Evolutionary conservation across 23 tunicate genomes (phyloP).

Genomic region (Styela clava): DNA sequence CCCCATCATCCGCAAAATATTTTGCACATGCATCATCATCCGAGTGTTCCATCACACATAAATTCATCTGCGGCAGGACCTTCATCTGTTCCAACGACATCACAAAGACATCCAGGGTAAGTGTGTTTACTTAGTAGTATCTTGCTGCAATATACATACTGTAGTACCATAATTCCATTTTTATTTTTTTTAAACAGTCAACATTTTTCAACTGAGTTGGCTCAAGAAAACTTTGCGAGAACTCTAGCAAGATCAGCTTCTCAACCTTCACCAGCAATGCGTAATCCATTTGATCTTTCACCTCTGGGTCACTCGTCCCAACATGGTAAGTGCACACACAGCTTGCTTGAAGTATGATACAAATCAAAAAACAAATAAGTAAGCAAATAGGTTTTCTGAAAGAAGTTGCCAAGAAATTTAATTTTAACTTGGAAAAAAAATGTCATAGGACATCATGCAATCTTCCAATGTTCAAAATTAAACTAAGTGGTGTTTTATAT

Average conservation of each 20-base stretch:
- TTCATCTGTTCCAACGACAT: constrained; percentile 67
- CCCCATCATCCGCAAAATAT: constrained; percentile 19
- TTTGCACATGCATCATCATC: not conserved
- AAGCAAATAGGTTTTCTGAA: too few relatives aligned
- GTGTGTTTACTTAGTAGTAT: too few relatives aligned
- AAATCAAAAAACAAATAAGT: too few relatives aligned
- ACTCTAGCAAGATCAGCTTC: constrained; percentile 28
- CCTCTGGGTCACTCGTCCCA: not conserved
- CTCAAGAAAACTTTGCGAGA: constrained; percentile 22
- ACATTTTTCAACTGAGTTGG: constrained; percentile 28
- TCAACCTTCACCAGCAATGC: not conserved
- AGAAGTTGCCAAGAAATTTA: too few relatives aligned
- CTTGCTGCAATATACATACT: too few relatives aligned
- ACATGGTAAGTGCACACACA: constrained; percentile 13
- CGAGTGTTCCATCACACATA: not conserved
- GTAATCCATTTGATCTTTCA: constrained; percentile 12
- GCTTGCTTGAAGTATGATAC: too few relatives aligned
- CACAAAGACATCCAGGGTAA: constrained; percentile 44
- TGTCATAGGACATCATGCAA: too few relatives aligned
- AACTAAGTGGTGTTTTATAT: too few relatives aligned
- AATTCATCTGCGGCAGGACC: constrained; percentile 53
- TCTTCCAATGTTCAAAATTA: too few relatives aligned
- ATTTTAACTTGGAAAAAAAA: too few relatives aligned
- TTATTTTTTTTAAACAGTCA: too few relatives aligned
- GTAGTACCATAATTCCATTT: too few relatives aligned